Evolutionary conservation across 2,888 invertebrate genomes (phyloP).

Genomic region (Stenchaetothrips biformis): DNA sequence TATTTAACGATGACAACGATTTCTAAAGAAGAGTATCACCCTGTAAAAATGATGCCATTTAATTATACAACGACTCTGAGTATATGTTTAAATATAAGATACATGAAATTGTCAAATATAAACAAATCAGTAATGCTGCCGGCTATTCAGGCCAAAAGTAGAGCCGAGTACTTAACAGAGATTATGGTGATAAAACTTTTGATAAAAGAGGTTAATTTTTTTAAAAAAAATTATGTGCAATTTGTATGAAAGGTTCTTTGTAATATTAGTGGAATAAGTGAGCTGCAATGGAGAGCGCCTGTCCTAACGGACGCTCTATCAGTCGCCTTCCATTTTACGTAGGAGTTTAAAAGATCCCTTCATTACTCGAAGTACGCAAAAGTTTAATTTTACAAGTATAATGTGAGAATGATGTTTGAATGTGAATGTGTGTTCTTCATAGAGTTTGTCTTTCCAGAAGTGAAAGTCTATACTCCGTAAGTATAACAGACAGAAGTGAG

Average conservation of each 20-base stretch:
- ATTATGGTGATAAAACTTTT: too few relatives aligned
- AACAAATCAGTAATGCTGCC: too few relatives aligned
- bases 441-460: conserved; percentile 5
- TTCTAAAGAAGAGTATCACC: neutral
- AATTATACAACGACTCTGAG: conserved; percentile 4
- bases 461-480: neutral
- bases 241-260: neutral
- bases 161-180: too few relatives aligned
- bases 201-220: too few relatives aligned
- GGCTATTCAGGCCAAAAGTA: too few relatives aligned
- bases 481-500: conserved; percentile 8
- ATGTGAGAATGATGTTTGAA: conserved; percentile 3
- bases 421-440: conserved; percentile 3
- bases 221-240: neutral
- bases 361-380: neutral
- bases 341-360: neutral
- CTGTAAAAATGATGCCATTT: conserved; percentile 7
- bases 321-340: neutral
- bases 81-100: conserved; percentile 8
- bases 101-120: neutral
- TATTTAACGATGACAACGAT: neutral
- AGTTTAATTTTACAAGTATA: neutral
- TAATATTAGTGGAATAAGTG: neutral
- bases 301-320: neutral
- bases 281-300: neutral